Evolutionary conservation across 2,888 invertebrate genomes (phyloP).

Genomic region (Loripinus fragilis): DNA sequence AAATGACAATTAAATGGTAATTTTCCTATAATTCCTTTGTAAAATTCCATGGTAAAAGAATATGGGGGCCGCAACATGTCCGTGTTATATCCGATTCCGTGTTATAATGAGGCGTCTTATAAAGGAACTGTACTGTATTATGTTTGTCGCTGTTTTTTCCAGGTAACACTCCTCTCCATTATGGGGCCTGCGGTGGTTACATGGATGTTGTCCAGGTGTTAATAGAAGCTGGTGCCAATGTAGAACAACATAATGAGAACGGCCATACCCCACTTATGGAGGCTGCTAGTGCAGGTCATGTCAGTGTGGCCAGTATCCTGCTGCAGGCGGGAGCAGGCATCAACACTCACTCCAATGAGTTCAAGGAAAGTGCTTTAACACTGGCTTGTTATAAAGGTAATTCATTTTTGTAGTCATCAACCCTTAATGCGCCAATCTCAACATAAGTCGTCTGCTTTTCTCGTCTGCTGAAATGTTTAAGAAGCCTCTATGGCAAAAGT

Average conservation of each 20-base stretch:
- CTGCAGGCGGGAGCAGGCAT: slow-evolving; percentile 97
- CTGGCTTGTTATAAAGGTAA: slow-evolving; percentile 95
- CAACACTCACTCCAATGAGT: slow-evolving; percentile 99
- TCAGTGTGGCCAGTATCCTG: slow-evolving; percentile 87
- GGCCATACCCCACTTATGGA: slow-evolving; percentile 95
- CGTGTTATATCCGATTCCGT: too few species aligned
- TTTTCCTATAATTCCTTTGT: too few species aligned
- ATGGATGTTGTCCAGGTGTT: slow-evolving; percentile 95
- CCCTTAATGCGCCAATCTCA: too few species aligned
- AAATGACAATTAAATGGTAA: too few species aligned
- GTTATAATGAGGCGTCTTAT: too few species aligned
- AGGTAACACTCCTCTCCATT: slow-evolving; percentile 93
- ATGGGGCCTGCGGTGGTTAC: slow-evolving; percentile 87
- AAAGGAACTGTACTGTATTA: too few species aligned
- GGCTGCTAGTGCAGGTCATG: slow-evolving; percentile 84
- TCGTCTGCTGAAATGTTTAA: too few species aligned
- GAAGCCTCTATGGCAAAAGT: too few species aligned
- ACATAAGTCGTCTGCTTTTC: too few species aligned
- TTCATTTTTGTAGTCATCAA: not conserved
- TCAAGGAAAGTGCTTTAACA: slow-evolving; percentile 98
- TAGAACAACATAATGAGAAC: slow-evolving; percentile 99
- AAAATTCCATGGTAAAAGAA: too few species aligned
- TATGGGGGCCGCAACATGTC: too few species aligned
- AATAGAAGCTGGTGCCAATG: slow-evolving; percentile 95
- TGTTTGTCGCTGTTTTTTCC: slow-evolving; percentile 34